Conservation (phyloP, 2,888 invertebrate species). For the Synanthedon tipuliformis region DNA sequence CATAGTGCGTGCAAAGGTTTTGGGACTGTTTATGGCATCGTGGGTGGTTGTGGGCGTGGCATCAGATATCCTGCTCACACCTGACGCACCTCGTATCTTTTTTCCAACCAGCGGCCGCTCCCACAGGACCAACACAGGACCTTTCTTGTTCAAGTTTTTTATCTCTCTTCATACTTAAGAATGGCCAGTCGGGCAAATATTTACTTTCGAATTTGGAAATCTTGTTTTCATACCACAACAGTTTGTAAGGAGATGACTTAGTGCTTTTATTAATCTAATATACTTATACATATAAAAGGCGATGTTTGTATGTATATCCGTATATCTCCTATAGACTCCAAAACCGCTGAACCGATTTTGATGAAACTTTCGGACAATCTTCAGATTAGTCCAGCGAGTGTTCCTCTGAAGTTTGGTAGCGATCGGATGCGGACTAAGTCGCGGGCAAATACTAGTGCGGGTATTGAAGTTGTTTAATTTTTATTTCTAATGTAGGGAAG, state of each 20-base stretch:
- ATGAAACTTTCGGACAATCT: too few relatives aligned
- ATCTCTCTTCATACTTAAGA: conserved; percentile 55
- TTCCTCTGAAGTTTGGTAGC: too few relatives aligned
- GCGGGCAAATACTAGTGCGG: too few relatives aligned
- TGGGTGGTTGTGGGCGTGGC: conserved; percentile 70
- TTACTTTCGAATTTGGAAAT: conserved; percentile 67
- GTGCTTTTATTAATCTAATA: not conserved
- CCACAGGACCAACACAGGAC: conserved; percentile 61
- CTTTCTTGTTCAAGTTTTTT: conserved; percentile 65
- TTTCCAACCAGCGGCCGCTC: conserved; percentile 54
- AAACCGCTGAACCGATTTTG: too few relatives aligned
- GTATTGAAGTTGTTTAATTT: too few relatives aligned
- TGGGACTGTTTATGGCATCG: conserved; percentile 67
- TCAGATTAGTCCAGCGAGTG: too few relatives aligned
- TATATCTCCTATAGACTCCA: too few relatives aligned
- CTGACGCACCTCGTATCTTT: conserved; percentile 17
- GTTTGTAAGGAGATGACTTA: conserved; percentile 33
- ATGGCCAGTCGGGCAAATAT: conserved; percentile 67
- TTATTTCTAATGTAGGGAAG: too few relatives aligned
- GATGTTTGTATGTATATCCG: too few relatives aligned
- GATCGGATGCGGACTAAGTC: too few relatives aligned
- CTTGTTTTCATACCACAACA: conserved; percentile 55
- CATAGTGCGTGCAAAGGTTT: conserved; percentile 69
- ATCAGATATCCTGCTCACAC: conserved; percentile 31
- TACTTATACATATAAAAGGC: too few relatives aligned